Conservation (phyloP, 2,797 vertebrate species). For the Paramormyrops hopkinsi region DNA sequence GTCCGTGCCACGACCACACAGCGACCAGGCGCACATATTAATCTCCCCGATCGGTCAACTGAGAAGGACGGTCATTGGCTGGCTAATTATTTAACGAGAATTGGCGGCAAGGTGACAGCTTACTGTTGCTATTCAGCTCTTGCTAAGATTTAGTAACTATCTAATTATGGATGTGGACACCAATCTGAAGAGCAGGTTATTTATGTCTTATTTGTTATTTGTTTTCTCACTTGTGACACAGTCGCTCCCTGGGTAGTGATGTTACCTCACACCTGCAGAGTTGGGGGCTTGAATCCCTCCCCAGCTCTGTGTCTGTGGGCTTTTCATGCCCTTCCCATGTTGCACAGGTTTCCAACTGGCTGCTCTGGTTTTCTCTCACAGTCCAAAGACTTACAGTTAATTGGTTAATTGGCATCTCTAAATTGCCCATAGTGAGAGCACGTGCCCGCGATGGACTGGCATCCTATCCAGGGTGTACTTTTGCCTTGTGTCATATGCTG, state of each 20-base stretch:
- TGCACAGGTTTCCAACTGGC: background rate
- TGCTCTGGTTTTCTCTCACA: background rate
- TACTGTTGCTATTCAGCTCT: background rate
- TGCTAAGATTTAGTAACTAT: background rate
- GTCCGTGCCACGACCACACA: background rate
- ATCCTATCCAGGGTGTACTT: background rate
- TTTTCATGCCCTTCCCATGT: background rate
- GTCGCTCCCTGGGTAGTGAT: background rate
- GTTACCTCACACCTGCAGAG: background rate
- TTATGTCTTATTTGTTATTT: background rate
- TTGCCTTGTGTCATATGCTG: background rate
- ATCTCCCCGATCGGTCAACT: conserved; percentile 5
- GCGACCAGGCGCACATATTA: background rate
- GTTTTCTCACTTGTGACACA: background rate
- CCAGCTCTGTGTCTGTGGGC: background rate
- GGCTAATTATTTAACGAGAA: conserved; percentile 12
- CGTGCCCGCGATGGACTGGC: background rate
- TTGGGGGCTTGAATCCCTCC: background rate
- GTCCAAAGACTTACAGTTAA: background rate
- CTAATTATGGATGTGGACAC: background rate
- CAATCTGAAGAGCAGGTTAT: background rate
- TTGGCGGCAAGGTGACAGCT: conserved; percentile 3
- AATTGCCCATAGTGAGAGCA: background rate
- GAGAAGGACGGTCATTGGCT: conserved; percentile 8
- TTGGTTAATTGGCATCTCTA: background rate